These are phyloP conservation scores for Malurus elegans DNA, from an alignment of 2,113 vertebrate species.

Conservation along the genomic window DNA sequence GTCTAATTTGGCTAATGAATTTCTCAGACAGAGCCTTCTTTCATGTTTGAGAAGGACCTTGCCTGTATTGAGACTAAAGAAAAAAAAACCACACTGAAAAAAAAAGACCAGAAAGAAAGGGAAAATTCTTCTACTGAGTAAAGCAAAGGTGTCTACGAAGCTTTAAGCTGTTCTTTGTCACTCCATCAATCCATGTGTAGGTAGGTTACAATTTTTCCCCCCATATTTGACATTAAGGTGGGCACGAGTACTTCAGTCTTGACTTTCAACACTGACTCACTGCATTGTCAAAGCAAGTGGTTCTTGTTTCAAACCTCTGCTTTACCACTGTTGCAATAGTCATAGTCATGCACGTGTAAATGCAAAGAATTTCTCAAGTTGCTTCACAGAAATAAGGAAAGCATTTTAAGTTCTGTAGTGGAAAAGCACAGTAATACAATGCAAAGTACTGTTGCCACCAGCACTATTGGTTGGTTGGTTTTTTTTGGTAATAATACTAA, in stretches of 20 bases:
- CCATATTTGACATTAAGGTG: neutral
- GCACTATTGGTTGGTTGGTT: neutral
- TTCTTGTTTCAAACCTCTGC: neutral
- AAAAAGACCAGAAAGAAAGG: neutral
- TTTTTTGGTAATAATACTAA: neutral
- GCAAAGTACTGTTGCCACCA: neutral
- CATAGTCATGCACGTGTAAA: neutral
- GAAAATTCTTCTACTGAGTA: neutral
- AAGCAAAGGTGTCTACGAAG: neutral
- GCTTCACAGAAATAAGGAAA: neutral
- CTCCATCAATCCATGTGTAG: neutral
- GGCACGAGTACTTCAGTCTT: neutral
- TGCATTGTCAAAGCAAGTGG: neutral
- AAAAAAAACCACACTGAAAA: neutral
- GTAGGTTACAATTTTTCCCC: neutral
- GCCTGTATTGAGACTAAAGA: neutral
- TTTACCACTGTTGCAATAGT: neutral
- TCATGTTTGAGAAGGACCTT: slow-evolving; percentile 13
- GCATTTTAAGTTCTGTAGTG: neutral
- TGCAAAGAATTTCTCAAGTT: neutral
- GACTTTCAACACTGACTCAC: neutral
- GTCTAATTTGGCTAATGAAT: slow-evolving; percentile 41
- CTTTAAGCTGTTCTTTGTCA: neutral
- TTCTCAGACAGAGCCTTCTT: slow-evolving; percentile 8
- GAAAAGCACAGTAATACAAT: neutral